These are phyloP conservation scores for Galago senegalensis DNA, from an alignment of 2,797 vertebrate genomes.

Conservation along the genomic window DNA sequence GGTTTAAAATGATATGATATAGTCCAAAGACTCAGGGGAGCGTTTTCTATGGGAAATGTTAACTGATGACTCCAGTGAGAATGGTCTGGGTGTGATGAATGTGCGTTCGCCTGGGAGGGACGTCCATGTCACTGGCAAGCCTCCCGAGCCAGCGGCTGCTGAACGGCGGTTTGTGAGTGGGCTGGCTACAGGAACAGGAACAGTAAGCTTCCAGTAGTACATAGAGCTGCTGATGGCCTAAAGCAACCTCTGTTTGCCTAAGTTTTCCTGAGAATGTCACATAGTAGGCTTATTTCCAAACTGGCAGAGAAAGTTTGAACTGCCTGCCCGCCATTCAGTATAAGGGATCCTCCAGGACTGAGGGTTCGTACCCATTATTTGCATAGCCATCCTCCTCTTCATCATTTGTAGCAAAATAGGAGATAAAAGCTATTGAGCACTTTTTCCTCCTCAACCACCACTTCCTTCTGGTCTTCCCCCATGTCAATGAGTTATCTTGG, in stretches of 20 bases:
- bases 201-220: background rate
- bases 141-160: too few species aligned
- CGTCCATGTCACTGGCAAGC: too few species aligned
- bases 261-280: background rate
- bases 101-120: fast-evolving
- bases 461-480: background rate
- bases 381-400: background rate
- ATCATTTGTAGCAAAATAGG: background rate
- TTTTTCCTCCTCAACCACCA: background rate
- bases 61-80: background rate
- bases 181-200: background rate
- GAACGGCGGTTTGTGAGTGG: too few species aligned
- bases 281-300: background rate
- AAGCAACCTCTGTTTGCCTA: background rate
- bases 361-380: background rate
- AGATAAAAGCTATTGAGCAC: background rate
- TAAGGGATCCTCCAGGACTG: background rate
- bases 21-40: background rate
- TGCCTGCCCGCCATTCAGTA: background rate
- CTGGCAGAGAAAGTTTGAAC: background rate
- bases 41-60: background rate
- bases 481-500: background rate
- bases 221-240: background rate
- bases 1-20: background rate
- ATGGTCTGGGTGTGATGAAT: background rate